Conservation (phyloP, 2,113 vertebrate species). For the Diphyllodes magnificus region DNA sequence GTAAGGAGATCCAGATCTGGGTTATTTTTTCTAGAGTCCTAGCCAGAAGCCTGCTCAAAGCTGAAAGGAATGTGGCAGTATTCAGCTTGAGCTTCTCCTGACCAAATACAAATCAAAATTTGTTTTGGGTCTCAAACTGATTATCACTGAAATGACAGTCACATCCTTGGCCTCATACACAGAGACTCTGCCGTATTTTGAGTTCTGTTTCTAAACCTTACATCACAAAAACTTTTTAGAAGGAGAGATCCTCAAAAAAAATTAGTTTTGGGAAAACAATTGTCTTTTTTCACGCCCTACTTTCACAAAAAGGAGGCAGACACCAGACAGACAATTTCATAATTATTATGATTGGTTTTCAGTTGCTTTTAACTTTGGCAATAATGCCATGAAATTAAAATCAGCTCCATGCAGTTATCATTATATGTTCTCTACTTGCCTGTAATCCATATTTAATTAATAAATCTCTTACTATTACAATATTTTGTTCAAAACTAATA, state of each 20-base stretch:
- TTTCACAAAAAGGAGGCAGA: background rate
- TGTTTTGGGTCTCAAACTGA: background rate
- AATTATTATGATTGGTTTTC: background rate
- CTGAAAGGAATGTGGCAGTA: background rate
- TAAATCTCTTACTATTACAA: background rate
- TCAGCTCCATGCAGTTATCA: background rate
- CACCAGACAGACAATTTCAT: background rate
- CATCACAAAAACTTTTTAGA: background rate
- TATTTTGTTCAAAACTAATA: background rate
- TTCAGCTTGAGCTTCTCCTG: background rate
- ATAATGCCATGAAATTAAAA: background rate
- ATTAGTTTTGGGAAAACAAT: background rate
- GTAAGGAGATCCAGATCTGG: background rate
- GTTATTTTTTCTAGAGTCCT: background rate
- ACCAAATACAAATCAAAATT: background rate
- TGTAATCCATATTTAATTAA: background rate
- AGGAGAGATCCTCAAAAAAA: background rate
- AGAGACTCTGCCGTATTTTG: background rate
- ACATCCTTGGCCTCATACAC: background rate
- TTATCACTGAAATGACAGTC: background rate
- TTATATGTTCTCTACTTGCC: background rate
- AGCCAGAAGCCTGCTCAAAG: background rate
- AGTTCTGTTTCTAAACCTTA: background rate
- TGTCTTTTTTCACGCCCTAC: background rate
- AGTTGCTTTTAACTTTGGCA: background rate